Percentiles rank a stretch among this genome's conserved stretches.
These are phyloP conservation scores for Podarcis muralis DNA, from an alignment of 2,113 vertebrate genomes.

Conservation along the genomic window DNA sequence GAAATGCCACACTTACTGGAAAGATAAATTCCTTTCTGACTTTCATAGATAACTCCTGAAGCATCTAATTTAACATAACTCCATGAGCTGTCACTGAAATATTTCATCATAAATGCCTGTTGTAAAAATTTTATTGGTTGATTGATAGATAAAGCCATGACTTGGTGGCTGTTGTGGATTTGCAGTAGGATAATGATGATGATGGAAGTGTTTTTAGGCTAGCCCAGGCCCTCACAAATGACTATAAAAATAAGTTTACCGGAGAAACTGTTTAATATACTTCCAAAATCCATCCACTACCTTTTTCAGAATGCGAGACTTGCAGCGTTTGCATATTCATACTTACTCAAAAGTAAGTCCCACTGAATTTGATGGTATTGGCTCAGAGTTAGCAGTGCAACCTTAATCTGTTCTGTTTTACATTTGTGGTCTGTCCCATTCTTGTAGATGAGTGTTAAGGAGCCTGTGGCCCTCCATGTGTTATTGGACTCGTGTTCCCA, in stretches of 20 bases:
- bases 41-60: background rate
- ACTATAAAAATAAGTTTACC: background rate
- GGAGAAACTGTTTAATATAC: background rate
- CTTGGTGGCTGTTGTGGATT: background rate
- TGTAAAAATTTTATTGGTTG: background rate
- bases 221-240: background rate
- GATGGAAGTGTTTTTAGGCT: background rate
- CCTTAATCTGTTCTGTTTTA: background rate
- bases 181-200: background rate
- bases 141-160: background rate
- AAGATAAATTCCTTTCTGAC: background rate
- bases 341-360: background rate
- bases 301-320: background rate
- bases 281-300: background rate
- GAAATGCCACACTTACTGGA: background rate
- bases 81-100: background rate
- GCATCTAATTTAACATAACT: background rate
- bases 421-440: background rate
- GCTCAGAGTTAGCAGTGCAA: background rate
- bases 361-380: background rate
- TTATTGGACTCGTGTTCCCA: too few species aligned
- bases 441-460: background rate
- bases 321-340: background rate
- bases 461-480: too few species aligned
- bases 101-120: background rate